A percentile compares a stretch with the other conserved stretches of the same genome.
These are phyloP conservation scores for Zygothrica quintamaculata DNA, from an alignment of 2,888 invertebrate genomes.

Conservation along the genomic window DNA sequence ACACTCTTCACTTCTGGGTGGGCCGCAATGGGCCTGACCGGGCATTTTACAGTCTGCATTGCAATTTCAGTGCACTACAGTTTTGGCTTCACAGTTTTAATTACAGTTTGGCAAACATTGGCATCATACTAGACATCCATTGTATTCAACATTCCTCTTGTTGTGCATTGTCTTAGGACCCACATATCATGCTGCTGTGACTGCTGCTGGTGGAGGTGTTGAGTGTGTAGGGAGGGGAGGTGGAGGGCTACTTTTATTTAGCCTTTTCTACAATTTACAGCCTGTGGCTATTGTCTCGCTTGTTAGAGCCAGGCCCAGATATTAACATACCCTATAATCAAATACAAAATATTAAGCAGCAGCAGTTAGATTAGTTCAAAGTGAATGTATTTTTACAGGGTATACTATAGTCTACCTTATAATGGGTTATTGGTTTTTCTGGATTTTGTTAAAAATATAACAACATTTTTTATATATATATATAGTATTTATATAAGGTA, in stretches of 20 bases:
- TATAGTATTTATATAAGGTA: conserved; percentile 5
- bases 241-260: conserved; percentile 61
- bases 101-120: conserved; percentile 61
- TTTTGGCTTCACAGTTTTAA: conserved; percentile 67
- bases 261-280: conserved; percentile 62
- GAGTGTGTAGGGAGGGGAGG: too few species aligned
- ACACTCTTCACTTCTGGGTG: conserved; percentile 68
- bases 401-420: too few species aligned
- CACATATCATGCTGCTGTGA: not conserved
- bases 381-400: too few species aligned
- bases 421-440: too few species aligned
- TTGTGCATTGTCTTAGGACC: conserved; percentile 38
- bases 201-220: conserved; percentile 28
- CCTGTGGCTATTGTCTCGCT: conserved; percentile 74
- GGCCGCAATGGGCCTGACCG: conserved; percentile 14
- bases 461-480: too few species aligned
- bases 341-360: too few species aligned
- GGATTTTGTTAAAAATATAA: too few species aligned
- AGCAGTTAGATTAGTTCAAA: too few species aligned
- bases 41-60: conserved; percentile 38
- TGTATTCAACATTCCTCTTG: conserved; percentile 28
- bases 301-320: conserved; percentile 55
- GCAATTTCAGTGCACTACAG: conserved; percentile 39
- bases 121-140: conserved; percentile 24
- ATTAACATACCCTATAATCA: conserved; percentile 37